A percentile compares a stretch with the other conserved stretches of the same genome.
Evolutionary conservation across 2,888 invertebrate species (phyloP).

Genomic region (Copidosoma aretas): DNA sequence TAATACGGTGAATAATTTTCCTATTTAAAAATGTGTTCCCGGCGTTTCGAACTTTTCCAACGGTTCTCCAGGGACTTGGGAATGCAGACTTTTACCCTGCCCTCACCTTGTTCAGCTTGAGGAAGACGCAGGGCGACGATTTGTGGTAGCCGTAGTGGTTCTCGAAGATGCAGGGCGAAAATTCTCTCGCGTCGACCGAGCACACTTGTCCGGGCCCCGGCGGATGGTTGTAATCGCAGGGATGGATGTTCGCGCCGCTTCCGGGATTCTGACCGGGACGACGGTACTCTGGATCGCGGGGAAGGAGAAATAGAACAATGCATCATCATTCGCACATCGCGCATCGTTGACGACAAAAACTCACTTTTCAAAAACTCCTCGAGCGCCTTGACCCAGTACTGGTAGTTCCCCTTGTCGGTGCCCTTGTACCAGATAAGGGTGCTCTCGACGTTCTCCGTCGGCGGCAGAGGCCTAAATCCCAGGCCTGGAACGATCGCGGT

Average conservation of each 20-base stretch:
- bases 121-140: constrained; percentile 91
- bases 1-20: no score
- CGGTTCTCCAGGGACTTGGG: no score
- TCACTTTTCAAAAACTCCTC: constrained; percentile 80
- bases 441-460: constrained; percentile 84
- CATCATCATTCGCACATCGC: neutral
- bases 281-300: constrained; percentile 69
- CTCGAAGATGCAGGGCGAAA: constrained; percentile 82
- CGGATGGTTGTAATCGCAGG: constrained; percentile 76
- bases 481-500: constrained; percentile 66
- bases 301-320: no score
- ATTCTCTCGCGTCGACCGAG: constrained; percentile 82
- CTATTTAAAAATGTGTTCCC: no score
- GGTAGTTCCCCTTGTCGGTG: constrained; percentile 76
- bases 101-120: constrained; percentile 87
- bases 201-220: constrained; percentile 82
- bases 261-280: constrained; percentile 76
- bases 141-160: constrained; percentile 89
- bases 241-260: constrained; percentile 77
- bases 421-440: constrained; percentile 95
- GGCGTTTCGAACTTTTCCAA: no score
- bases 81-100: no score
- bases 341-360: constrained; percentile 45
- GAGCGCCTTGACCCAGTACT: constrained; percentile 80
- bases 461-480: constrained; percentile 93